These are phyloP conservation scores for Sylvia borin DNA, from an alignment of 2,797 vertebrate genomes.

Conservation along the genomic window DNA sequence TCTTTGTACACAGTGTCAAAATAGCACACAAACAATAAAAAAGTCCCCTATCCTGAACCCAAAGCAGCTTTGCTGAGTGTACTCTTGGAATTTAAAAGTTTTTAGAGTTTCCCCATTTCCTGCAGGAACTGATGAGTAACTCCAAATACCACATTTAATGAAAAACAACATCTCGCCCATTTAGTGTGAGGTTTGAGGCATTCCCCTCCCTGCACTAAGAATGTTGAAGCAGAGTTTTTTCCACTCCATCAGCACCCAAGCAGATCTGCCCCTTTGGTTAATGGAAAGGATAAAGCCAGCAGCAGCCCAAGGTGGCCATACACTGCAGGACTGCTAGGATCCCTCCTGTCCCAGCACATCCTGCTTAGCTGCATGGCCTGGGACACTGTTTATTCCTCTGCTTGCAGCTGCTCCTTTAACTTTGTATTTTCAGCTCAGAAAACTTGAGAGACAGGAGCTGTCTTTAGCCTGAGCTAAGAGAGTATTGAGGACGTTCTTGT, in stretches of 20 bases:
- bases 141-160: not conserved
- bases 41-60: not conserved
- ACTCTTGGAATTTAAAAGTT: conserved; percentile 43
- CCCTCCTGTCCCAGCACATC: not conserved
- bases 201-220: not conserved
- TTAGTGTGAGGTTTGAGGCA: not conserved
- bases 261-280: not conserved
- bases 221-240: conserved; percentile 15
- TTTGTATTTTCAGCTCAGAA: not conserved
- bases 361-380: not conserved
- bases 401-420: not conserved
- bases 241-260: conserved; percentile 7
- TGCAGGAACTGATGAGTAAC: conserved; percentile 37
- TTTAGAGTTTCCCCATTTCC: conserved; percentile 48
- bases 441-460: not conserved
- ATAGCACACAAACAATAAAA: conserved; percentile 55
- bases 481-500: not conserved
- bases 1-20: conserved; percentile 70
- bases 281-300: not conserved
- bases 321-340: not conserved
- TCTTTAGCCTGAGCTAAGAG: not conserved
- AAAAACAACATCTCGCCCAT: not conserved
- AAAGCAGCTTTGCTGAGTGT: conserved; percentile 49
- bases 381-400: not conserved
- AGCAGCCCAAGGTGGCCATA: not conserved